Evolutionary conservation across 2,888 invertebrate species (phyloP), one percentile per base, ranked within the genome.

Genomic region (Myopa testacea): DNA sequence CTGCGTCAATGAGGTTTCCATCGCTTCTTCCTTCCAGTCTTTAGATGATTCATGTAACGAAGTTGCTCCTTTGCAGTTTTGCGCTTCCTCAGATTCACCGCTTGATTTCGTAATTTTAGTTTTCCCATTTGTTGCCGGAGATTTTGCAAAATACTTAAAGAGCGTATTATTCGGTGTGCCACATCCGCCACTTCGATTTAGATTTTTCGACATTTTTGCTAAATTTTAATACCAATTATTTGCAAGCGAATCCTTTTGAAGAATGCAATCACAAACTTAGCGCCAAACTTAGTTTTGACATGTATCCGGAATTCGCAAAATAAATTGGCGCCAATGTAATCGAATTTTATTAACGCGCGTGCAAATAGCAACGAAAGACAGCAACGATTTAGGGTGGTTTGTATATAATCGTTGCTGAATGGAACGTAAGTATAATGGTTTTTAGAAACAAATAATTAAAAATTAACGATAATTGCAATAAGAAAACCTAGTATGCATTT

Each of bases 111-210:
- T 55, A 38, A 84, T 80, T 79, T 84, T 84, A 76, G 84, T 86
- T 76, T 85, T 87, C 26, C 84, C 84, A 7, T 84, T 78, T 5
- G 90, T 84, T 1, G 91, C 91, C 8, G 93, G 92, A 0, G 92
- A 92, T 86, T 92, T 92, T 3, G 91, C 87, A 83, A 94, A 94
- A 85, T 94, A 94, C 85, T 94, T 94, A 69, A 93, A 92, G 16
- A 94, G 85, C 0, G 93, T 94, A 84, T 94, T 93, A 34, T 82
- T 85, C 4, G 88, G 86, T 4, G 88, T 88, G 1, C 85, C 85
- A 37, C 83, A 82, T 8, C 79, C 79, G 65, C 79, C 81, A 79
- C 88, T 85, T 12, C 83, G 84, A 78, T 87, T 87, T 1, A 87
- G 80, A 79, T 86, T 88, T 76, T 84, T 87, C 0, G 87, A 86